These are phyloP conservation scores for Thymallus thymallus DNA, from an alignment of 2,113 vertebrate genomes.

Conservation along the genomic window DNA sequence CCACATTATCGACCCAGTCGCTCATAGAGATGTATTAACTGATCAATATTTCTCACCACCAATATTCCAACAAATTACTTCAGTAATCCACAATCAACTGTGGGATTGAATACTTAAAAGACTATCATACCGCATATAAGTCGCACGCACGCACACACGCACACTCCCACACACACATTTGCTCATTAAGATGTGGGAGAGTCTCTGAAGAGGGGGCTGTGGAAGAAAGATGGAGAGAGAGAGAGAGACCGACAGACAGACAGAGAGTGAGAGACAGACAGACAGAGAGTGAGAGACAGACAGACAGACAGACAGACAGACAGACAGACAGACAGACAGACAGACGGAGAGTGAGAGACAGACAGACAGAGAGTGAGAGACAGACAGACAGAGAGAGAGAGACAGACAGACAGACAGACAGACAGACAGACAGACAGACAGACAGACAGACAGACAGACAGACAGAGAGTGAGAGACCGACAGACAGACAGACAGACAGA, in stretches of 20 bases:
- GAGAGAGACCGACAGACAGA: not conserved
- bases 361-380: not conserved
- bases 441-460: not conserved
- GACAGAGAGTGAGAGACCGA: not conserved
- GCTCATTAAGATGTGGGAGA: not conserved
- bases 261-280: not conserved
- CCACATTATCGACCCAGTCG: conserved; percentile 45
- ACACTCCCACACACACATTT: not conserved
- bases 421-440: not conserved
- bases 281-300: not conserved
- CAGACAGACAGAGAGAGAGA: not conserved
- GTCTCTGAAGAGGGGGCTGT: too few species aligned
- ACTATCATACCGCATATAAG: not conserved
- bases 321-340: not conserved
- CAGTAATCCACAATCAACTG: conserved; percentile 48
- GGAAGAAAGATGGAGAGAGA: not conserved
- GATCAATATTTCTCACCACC: conserved; percentile 62
- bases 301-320: conserved; percentile 10
- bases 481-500: not conserved
- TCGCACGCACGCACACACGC: conserved; percentile 18
- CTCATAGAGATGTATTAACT: conserved; percentile 45
- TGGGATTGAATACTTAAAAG: conserved; percentile 29
- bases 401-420: conserved; percentile 10
- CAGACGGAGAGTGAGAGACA: not conserved
- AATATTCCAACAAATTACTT: conserved; percentile 63